These are phyloP conservation scores for Choristoneura rosaceana DNA, from an alignment of 2,888 invertebrate species.

Conservation along the genomic window DNA sequence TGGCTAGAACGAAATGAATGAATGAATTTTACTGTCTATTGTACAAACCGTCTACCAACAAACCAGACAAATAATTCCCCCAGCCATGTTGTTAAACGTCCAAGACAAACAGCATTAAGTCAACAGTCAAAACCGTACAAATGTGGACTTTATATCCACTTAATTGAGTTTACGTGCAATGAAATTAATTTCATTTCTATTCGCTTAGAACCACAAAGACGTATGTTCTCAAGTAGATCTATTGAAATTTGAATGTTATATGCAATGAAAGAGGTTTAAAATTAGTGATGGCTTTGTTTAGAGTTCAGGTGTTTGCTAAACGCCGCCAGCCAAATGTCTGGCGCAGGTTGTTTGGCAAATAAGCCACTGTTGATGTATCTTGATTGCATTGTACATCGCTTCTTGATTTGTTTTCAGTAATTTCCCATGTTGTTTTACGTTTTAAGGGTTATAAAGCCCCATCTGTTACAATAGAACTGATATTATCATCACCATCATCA, in stretches of 20 bases:
- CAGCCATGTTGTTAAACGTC: background rate
- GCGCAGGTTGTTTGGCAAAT: slow-evolving; percentile 30
- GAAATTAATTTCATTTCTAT: background rate
- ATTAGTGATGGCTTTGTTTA: background rate
- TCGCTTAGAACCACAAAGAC: background rate
- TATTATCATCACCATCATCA: too few species aligned
- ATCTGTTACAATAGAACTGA: too few species aligned
- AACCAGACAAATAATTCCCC: background rate
- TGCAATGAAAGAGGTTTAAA: background rate
- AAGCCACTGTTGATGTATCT: slow-evolving; percentile 24
- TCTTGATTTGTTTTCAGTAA: slow-evolving; percentile 4
- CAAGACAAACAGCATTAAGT: slow-evolving; percentile 4
- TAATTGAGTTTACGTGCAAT: background rate
- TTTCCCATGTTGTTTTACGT: background rate
- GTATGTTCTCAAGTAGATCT: background rate
- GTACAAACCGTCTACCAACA: slow-evolving; percentile 1
- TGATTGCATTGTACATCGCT: slow-evolving; percentile 20
- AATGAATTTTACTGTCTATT: background rate
- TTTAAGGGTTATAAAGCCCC: too few species aligned
- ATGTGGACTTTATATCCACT: background rate
- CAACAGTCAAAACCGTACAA: background rate
- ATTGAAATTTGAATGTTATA: background rate
- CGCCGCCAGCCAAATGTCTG: slow-evolving; percentile 27
- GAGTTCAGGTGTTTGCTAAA: slow-evolving; percentile 20
- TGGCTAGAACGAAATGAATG: too few species aligned